phyloP scores from a whole-genome alignment of 2,888 invertebrate species.

The Lasioglossum leucozonium region DNA sequence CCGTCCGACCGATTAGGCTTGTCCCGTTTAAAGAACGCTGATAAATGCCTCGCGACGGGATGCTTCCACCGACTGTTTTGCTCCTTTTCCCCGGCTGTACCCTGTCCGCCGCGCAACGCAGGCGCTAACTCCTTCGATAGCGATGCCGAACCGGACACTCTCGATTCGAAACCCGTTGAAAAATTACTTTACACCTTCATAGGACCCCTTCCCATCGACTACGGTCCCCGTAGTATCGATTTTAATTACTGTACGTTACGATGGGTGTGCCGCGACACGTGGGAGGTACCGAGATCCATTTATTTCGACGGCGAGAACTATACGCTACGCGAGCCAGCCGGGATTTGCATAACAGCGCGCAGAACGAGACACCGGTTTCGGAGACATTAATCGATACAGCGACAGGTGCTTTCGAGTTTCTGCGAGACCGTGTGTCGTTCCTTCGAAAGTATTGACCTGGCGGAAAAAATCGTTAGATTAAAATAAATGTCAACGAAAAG shows the following conservation, averaged over 20 bases:
- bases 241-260: neutral
- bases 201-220: neutral
- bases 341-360: neutral
- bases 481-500: too few species aligned
- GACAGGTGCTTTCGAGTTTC: neutral
- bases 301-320: neutral
- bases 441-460: too few species aligned
- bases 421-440: neutral
- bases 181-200: conserved; percentile 3
- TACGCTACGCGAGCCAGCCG: neutral
- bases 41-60: conserved; percentile 60
- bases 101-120: neutral
- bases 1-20: conserved; percentile 54
- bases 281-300: conserved; percentile 9
- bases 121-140: conserved; percentile 9
- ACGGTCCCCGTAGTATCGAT: neutral
- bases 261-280: neutral
- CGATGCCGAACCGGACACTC: neutral
- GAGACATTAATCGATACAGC: neutral
- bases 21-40: conserved; percentile 56
- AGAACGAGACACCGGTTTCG: neutral
- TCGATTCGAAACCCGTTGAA: neutral
- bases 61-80: conserved; percentile 4
- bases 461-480: too few species aligned
- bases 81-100: neutral